Conservation (phyloP, 2,113 vertebrate genomes). For the Sitta europaea region DNA sequence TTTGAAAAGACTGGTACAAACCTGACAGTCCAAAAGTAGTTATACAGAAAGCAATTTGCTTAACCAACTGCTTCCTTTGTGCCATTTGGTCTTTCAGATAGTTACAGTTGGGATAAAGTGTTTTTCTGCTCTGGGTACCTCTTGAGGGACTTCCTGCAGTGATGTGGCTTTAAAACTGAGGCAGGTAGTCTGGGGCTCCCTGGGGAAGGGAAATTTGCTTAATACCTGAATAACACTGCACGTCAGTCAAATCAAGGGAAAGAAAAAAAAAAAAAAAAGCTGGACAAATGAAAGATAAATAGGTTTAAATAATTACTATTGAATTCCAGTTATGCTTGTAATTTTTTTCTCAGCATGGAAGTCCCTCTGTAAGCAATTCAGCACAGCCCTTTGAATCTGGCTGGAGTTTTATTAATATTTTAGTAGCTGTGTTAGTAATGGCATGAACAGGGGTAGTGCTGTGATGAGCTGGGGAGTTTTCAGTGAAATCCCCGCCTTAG, state of each 20-base stretch:
- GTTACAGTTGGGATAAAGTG: slow-evolving; percentile 38
- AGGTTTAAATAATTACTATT: slow-evolving; percentile 43
- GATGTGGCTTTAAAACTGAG: slow-evolving; percentile 31
- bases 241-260: not conserved
- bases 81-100: slow-evolving; percentile 20
- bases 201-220: not conserved
- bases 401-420: slow-evolving; percentile 51
- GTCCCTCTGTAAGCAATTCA: slow-evolving; percentile 31
- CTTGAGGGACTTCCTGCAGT: slow-evolving; percentile 29
- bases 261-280: not conserved
- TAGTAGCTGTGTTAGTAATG: not conserved
- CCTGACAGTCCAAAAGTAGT: slow-evolving; percentile 25
- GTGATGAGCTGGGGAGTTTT: not conserved
- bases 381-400: not conserved
- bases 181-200: not conserved
- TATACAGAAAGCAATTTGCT: slow-evolving; percentile 30
- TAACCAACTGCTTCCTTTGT: slow-evolving; percentile 51
- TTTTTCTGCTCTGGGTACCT: slow-evolving; percentile 1
- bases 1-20: slow-evolving; percentile 36
- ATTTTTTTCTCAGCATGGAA: slow-evolving; percentile 59
- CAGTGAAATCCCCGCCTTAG: not conserved
- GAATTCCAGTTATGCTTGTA: slow-evolving; percentile 32
- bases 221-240: not conserved
- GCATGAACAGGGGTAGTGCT: not conserved
- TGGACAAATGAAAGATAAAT: slow-evolving; percentile 40